These are phyloP conservation scores for Torymus auratus DNA, from an alignment of 2,888 invertebrate species.

Conservation along the genomic window DNA sequence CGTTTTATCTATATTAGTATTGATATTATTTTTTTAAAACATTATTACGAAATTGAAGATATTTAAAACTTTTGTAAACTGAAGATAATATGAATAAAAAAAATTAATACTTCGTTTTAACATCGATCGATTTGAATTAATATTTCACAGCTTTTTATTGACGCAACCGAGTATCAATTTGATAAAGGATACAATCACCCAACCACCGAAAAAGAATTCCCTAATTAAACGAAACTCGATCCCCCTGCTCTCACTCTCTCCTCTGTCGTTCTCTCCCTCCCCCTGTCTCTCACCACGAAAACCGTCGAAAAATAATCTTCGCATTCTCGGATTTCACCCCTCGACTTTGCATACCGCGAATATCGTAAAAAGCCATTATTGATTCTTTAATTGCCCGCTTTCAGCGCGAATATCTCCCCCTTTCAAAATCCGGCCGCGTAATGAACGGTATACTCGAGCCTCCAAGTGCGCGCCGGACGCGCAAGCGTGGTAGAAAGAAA, in stretches of 20 bases:
- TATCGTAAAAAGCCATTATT: conserved; percentile 53
- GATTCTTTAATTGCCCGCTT: conserved; percentile 59
- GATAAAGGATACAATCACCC: too few species aligned
- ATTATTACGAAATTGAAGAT: too few species aligned
- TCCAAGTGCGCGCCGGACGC: conserved; percentile 13
- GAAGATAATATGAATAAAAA: too few species aligned
- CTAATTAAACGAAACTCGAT: conserved; percentile 49
- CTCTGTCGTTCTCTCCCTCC: too few species aligned
- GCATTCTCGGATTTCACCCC: conserved; percentile 47
- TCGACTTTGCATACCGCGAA: conserved; percentile 32
- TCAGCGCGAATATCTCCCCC: conserved; percentile 53
- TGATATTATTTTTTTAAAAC: too few species aligned
- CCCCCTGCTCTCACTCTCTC: not conserved
- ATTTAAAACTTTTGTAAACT: too few species aligned
- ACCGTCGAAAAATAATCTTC: conserved; percentile 44
- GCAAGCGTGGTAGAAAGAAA: conserved; percentile 1
- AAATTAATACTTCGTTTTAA: too few species aligned
- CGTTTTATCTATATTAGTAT: too few species aligned
- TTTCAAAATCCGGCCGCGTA: conserved; percentile 19
- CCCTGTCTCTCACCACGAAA: too few species aligned
- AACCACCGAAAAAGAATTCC: conserved; percentile 11
- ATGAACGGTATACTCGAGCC: conserved; percentile 53
- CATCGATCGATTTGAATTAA: too few species aligned
- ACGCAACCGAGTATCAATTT: too few species aligned
- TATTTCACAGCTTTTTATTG: too few species aligned